Percentiles rank a stretch among this genome's conserved stretches.
Conservation (phyloP, 2,797 vertebrate genomes). For the Falco concolor region DNA sequence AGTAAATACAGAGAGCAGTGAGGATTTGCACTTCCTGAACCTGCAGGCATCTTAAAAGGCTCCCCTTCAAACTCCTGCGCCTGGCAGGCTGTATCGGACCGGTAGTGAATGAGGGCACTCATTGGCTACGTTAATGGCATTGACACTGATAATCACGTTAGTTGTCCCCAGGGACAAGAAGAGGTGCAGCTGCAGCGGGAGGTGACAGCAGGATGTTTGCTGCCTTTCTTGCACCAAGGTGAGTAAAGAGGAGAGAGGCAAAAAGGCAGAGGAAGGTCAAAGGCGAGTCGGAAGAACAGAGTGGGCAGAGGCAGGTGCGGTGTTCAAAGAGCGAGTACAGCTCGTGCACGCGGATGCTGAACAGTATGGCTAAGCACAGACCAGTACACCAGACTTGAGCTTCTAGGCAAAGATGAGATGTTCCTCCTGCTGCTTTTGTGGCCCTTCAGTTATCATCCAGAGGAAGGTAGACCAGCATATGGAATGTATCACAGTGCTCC, state of each 20-base stretch:
- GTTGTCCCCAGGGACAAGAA: neutral
- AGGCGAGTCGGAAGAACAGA: neutral
- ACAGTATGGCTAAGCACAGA: neutral
- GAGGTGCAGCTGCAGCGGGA: neutral
- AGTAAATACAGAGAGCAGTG: neutral
- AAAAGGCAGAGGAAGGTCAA: neutral
- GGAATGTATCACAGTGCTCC: neutral
- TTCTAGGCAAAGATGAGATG: neutral
- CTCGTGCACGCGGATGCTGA: neutral
- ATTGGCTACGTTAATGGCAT: neutral
- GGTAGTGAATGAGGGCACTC: neutral
- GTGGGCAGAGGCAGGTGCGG: neutral
- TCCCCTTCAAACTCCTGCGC: neutral
- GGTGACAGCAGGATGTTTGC: neutral
- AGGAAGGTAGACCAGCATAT: neutral
- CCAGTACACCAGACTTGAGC: neutral
- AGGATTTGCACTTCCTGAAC: neutral
- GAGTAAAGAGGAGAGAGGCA: neutral
- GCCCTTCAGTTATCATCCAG: neutral
- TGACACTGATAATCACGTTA: neutral
- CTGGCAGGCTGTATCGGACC: neutral
- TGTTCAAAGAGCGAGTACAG: neutral
- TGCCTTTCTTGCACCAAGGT: neutral
- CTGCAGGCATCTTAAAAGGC: slow-evolving; percentile 2
- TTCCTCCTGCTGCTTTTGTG: neutral